A percentile compares a stretch with the other conserved stretches of the same genome.
These are phyloP conservation scores for Nerophis ophidion DNA, from an alignment of 2,113 vertebrate genomes.

Conservation along the genomic window DNA sequence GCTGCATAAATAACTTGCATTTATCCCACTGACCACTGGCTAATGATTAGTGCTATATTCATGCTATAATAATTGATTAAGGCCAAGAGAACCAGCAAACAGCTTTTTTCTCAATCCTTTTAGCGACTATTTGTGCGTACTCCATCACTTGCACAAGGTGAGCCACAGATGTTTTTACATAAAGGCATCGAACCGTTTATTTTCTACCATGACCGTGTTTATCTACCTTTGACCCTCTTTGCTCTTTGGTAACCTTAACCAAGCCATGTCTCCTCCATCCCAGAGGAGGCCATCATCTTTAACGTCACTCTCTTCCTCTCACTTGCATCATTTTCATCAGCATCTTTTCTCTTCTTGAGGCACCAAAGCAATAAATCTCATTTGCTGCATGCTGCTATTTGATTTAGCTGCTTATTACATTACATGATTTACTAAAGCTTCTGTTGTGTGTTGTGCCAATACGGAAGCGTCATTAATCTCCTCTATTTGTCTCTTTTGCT, in stretches of 20 bases:
- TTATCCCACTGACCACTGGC: neutral
- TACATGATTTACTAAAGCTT: constrained; percentile 62
- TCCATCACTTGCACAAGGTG: constrained; percentile 25
- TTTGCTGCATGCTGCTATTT: constrained; percentile 60
- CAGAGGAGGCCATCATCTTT: constrained; percentile 23
- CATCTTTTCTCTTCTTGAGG: constrained; percentile 43
- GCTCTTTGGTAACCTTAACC: constrained; percentile 49
- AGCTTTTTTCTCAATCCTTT: constrained; percentile 17
- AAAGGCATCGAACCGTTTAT: constrained; percentile 65
- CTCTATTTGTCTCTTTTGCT: constrained; percentile 35
- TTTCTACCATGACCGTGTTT: constrained; percentile 54
- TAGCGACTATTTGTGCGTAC: constrained; percentile 12
- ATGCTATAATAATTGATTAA: constrained; percentile 2
- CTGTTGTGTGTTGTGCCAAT: constrained; percentile 48
- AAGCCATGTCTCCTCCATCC: constrained; percentile 33
- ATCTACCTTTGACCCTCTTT: constrained; percentile 50
- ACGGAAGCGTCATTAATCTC: constrained; percentile 55
- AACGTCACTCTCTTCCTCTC: constrained; percentile 25
- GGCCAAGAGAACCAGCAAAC: neutral
- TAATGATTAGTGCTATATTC: neutral
- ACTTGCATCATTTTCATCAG: constrained; percentile 61
- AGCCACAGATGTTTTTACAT: constrained; percentile 48
- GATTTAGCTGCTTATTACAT: constrained; percentile 66
- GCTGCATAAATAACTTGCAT: neutral
- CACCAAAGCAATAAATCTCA: constrained; percentile 63